A percentile compares a stretch with the other conserved stretches of the same genome.
Evolutionary conservation across 2,113 vertebrate species (phyloP).

Genomic region (Chloropsis cyanopogon): DNA sequence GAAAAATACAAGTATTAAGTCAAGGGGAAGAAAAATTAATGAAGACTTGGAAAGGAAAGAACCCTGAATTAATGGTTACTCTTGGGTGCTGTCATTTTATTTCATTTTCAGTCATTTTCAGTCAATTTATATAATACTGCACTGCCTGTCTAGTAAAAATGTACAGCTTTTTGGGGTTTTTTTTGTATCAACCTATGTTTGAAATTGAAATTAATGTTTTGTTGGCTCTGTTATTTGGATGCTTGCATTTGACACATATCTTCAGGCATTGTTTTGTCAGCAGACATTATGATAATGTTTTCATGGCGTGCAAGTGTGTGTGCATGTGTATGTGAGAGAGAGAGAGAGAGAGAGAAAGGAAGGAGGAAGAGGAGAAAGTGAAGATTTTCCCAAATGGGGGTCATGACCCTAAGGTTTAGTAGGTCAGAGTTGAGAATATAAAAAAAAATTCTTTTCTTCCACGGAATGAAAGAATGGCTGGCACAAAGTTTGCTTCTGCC

Average conservation of each 20-base stretch:
- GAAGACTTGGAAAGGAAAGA: constrained; percentile 13
- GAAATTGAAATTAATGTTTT: background rate
- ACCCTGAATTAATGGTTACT: background rate
- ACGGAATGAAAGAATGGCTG: background rate
- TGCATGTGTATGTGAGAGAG: no score
- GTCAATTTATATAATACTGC: background rate
- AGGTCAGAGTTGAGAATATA: constrained; percentile 32
- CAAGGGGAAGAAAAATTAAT: background rate
- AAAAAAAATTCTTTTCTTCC: constrained; percentile 50
- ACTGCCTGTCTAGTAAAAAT: background rate
- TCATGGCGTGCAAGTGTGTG: fast-evolving
- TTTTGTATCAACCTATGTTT: background rate
- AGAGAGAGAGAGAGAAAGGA: background rate
- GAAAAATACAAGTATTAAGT: background rate
- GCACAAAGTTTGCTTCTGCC: background rate
- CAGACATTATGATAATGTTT: constrained; percentile 28
- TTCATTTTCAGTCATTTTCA: background rate
- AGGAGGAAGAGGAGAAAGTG: constrained; percentile 7
- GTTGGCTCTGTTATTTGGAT: background rate
- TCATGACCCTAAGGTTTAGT: constrained; percentile 6
- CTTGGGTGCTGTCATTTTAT: background rate
- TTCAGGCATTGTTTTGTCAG: constrained; percentile 35
- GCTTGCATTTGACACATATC: background rate
- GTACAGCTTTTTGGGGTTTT: background rate
- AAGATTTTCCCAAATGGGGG: constrained; percentile 13